A percentile compares a stretch with the other conserved stretches of the same genome.
phyloP scores from a whole-genome alignment of 2,113 vertebrate genomes.

The Perccottus glenii region DNA sequence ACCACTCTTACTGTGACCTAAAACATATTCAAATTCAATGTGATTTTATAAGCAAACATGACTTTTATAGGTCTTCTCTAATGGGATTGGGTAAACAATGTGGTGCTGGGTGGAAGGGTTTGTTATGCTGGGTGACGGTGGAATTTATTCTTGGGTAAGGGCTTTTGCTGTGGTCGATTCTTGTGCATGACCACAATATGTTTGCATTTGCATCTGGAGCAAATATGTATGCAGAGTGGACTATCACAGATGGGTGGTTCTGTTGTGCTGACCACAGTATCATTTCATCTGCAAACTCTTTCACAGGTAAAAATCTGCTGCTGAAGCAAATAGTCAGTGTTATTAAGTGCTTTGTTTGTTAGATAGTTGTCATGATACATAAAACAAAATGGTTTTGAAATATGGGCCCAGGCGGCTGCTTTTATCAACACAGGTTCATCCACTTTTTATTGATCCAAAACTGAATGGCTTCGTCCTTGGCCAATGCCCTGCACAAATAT shows the following conservation, averaged over 20 bases:
- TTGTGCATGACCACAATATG: constrained; percentile 4
- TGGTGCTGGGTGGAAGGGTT: constrained; percentile 17
- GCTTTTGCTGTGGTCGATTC: constrained; percentile 2
- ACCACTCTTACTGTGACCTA: too few relatives aligned
- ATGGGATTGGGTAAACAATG: constrained; percentile 3
- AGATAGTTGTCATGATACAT: background rate
- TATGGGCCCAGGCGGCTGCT: background rate
- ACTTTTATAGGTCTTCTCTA: too few relatives aligned
- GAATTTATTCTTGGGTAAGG: constrained; percentile 13
- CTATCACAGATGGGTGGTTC: constrained; percentile 21
- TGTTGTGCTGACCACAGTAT: constrained; percentile 41
- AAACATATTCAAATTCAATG: too few relatives aligned
- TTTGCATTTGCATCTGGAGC: background rate
- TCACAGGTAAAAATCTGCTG: constrained; percentile 15
- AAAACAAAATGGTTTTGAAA: background rate
- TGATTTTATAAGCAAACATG: too few relatives aligned
- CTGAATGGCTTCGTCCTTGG: background rate
- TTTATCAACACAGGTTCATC: background rate
- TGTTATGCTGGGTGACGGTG: constrained; percentile 17
- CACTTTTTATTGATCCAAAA: background rate
- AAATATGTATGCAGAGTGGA: constrained; percentile 9
- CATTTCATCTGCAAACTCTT: constrained; percentile 9
- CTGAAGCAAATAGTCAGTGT: constrained; percentile 14
- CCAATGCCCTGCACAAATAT: background rate
- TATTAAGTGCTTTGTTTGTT: constrained; percentile 7